A percentile compares a stretch with the other conserved stretches of the same genome.
Evolutionary conservation across 37 sponge, comb jelly and placozoan species (phyloP).

Genomic region (Petrosia ficiformis): DNA sequence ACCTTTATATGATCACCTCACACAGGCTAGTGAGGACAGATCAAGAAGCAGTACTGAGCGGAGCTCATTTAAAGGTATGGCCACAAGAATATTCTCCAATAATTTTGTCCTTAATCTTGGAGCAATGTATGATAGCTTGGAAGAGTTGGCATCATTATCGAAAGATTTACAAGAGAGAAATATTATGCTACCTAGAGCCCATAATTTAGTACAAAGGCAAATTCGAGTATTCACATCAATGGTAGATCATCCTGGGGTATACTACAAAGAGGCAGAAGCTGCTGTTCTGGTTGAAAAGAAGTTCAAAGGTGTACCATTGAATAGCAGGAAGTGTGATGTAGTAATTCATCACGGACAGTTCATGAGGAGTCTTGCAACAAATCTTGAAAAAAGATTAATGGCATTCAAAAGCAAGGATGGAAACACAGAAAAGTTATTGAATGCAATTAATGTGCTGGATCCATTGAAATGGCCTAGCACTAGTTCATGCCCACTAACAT

Average conservation of each 20-base stretch:
- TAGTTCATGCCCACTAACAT: background rate
- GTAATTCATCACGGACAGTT: background rate
- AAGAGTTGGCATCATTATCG: conserved; percentile 18
- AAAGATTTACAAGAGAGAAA: conserved; percentile 21
- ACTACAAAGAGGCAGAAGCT: background rate
- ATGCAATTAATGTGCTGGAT: background rate
- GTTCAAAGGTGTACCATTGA: background rate
- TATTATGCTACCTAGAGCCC: conserved; percentile 9
- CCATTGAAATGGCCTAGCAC: background rate
- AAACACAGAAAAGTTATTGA: background rate
- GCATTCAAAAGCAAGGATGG: background rate
- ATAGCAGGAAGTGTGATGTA: background rate
- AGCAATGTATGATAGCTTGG: conserved; percentile 23
- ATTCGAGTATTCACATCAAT: background rate
- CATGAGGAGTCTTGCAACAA: background rate
- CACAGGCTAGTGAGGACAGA: conserved; percentile 17
- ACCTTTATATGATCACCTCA: conserved; percentile 24
- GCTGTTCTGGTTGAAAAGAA: background rate
- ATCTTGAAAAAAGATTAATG: conserved; percentile 1
- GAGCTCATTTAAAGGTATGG: conserved; percentile 14
- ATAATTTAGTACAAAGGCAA: background rate
- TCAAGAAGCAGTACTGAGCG: background rate
- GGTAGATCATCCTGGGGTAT: background rate
- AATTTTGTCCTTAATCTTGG: conserved; percentile 18
- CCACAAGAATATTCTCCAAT: conserved; percentile 7